Evolutionary conservation across 1,140 invertebrate species (phyloP), one percentile per base, ranked within the genome.

Genomic region (Listronotus bonariensis): DNA sequence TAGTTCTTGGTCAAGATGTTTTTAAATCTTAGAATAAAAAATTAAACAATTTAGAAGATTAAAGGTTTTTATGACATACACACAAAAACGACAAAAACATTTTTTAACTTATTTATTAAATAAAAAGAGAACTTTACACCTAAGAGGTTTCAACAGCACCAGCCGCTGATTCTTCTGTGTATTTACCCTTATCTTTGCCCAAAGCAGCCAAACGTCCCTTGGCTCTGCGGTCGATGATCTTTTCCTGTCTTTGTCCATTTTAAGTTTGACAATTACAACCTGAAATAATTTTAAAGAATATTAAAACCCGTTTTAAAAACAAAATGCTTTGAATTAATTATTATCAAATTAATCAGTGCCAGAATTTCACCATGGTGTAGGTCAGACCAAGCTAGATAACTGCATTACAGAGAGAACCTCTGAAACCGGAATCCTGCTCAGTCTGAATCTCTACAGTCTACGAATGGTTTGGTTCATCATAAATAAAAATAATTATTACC

Each of bases 191-290:
- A 78, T 96, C 93, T 82, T 97, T 97, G 72, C 94, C 95, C 70
- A 95, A 87, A 65, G 95, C 94, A 57, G 91, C 89, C 72, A 90
- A 83, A 74, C 95, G 90, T 74, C 95, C 95, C 80, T 93, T 93
- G 38, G 95, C 92, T 82, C 96, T 92, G 72, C 97, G 87, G 77
- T 99, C 97, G 64, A 99, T 86, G 75, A 99, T 97, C 65, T 89
- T 88, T 98, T 98, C 49, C 97, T 89, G 80, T 99, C 96, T 80
- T 98, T 98, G 80, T 99, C 97, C 88, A 99, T 93, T 83, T 99
- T 99, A 75, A 99, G 82, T 82, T 99, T 99, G 31, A 98, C 96
- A 80, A 99, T 96, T 32, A 97, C 92, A 73, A 95, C 93, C 92
- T 97, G 76, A 32, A 81, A 84, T 43, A 65, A n/a, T n/a, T 41